Evolutionary conservation across 1,140 invertebrate species (phyloP), one percentile per base, ranked within the genome.

Genomic region (Lethrus apterus): DNA sequence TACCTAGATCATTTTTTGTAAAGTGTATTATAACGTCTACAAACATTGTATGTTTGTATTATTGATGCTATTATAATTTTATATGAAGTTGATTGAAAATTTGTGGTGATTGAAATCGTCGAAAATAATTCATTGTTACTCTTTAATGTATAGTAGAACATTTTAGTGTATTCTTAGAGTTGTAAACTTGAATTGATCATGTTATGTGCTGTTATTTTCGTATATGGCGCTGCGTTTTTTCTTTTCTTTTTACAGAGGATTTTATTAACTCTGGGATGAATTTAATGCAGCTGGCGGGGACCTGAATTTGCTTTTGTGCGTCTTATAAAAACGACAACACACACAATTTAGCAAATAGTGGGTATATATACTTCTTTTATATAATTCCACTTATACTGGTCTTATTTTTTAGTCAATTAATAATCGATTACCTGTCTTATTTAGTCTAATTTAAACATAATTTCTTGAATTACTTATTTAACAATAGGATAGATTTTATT

Each of bases 1-100:
- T n/a, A n/a, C n/a, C n/a, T 50, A 48, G 38, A 24, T 11, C 40
- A 52, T 44, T 51, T 57, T 56, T 56, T 52, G 48, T 55, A 56
- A 49, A 44, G 52, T 57, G 44, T 30, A 46, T 55, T 42, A 26
- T 32, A 43, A 50, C 44, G 44, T 51, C 32, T 40, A 41, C 47
- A 46, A 32, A 41, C 51, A 50, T 56, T 54, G 48, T 54, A 53
- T 50, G 42, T 29, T 42, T 40, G 31, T 46, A 36, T 42, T 40
- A 50, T 45, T 50, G 13, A 20, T 7, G 14, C 4, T 34, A 29
- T 24, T 18, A 43, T 43, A 33, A 17, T 20, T 33, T 44, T 34
- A 44, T 44, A 42, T 29, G 47, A 40, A 20, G 40, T 30, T 45
- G 34, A 43, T 44, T 40, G 30, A 33, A 15, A 44, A 46, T 42